Evolutionary conservation across 2,888 invertebrate species (phyloP).

Genomic region (Malthinus flaveolus): DNA sequence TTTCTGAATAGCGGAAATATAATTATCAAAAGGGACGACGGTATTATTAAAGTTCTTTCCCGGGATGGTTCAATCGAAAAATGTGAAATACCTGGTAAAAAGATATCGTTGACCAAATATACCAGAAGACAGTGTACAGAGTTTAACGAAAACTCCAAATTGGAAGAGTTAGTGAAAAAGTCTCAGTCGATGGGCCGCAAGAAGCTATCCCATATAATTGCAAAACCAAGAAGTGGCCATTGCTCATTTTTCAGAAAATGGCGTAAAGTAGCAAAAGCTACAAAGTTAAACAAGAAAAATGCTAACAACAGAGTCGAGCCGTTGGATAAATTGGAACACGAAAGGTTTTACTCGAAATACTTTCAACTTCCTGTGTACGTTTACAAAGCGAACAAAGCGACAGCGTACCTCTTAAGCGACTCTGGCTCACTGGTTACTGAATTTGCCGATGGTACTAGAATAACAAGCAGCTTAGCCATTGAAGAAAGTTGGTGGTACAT

Average conservation of each 20-base stretch:
- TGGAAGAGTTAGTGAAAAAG: too few species aligned
- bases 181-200: too few species aligned
- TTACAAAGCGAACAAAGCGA: constrained; percentile 19
- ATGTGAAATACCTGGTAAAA: constrained; percentile 20
- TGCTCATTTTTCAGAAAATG: too few species aligned
- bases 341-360: constrained; percentile 1
- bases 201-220: neutral
- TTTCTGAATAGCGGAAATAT: constrained; percentile 25
- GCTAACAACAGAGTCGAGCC: constrained; percentile 1
- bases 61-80: constrained; percentile 12
- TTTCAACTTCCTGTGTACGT: constrained; percentile 7
- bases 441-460: constrained; percentile 30
- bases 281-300: neutral
- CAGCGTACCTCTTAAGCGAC: constrained; percentile 5
- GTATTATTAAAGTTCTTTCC: constrained; percentile 17
- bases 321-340: too few species aligned
- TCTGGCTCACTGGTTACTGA: constrained; percentile 21
- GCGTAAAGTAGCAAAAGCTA: too few species aligned
- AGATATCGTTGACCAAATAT: constrained; percentile 12
- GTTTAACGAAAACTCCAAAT: too few species aligned
- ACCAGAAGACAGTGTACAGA: neutral
- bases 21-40: constrained; percentile 28
- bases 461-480: constrained; percentile 23
- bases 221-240: neutral
- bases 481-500: neutral